Evolutionary conservation across 2,888 invertebrate species (phyloP).

Genomic region (Ametastegia equiseti): DNA sequence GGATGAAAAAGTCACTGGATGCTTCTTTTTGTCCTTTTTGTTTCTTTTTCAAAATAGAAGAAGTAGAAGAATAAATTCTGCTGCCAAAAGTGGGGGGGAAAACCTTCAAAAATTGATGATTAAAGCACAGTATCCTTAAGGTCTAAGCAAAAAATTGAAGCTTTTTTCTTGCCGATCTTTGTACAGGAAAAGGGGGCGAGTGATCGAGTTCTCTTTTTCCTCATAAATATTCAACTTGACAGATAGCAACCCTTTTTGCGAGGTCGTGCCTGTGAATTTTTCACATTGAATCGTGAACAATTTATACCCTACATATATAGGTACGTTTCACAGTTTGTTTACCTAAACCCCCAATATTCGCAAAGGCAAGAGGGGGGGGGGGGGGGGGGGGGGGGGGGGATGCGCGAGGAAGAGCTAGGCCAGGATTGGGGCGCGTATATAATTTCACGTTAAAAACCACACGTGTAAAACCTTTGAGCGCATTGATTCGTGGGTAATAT

Average conservation of each 20-base stretch:
- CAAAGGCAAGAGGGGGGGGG: neutral
- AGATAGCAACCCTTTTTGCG: constrained; percentile 13
- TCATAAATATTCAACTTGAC: constrained; percentile 30
- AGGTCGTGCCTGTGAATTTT: constrained; percentile 33
- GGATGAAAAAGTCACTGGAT: neutral
- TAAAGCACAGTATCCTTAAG: no score
- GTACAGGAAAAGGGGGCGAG: neutral
- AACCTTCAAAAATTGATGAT: no score
- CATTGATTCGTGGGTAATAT: constrained; percentile 22
- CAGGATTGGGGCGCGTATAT: neutral
- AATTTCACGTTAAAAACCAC: neutral
- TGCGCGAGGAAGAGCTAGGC: neutral
- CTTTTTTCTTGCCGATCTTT: neutral
- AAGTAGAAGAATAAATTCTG: no score
- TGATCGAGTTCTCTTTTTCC: neutral
- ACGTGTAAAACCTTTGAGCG: constrained; percentile 5
- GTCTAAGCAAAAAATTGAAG: neutral
- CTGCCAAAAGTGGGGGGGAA: no score
- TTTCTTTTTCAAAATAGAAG: no score
- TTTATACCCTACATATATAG: neutral
- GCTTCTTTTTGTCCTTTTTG: no score
- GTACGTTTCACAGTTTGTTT: constrained; percentile 17
- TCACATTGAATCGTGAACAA: constrained; percentile 28
- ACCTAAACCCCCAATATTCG: constrained; percentile 31
- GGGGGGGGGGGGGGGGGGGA: neutral